These are phyloP conservation scores for Platynereis dumerilii DNA, from an alignment of 2,888 invertebrate species.

Conservation along the genomic window DNA sequence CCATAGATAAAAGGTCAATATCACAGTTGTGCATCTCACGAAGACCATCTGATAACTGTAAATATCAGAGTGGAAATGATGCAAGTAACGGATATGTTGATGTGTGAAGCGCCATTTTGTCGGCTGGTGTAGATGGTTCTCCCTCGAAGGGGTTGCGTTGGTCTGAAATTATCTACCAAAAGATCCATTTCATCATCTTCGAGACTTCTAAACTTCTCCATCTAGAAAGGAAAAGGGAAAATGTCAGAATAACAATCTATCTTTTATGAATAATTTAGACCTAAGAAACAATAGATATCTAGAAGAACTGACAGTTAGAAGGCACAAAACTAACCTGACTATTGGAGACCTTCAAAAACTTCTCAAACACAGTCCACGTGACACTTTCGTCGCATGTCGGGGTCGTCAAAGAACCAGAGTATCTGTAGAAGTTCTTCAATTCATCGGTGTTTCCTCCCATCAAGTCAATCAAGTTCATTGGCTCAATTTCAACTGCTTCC, in stretches of 20 bases:
- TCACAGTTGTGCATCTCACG: no score
- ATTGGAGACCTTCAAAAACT: background rate
- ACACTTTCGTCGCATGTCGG: background rate
- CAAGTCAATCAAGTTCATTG: background rate
- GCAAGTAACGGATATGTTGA: no score
- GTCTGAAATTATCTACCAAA: conserved; percentile 9
- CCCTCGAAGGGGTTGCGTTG: background rate
- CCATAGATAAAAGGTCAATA: no score
- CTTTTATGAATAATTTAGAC: no score
- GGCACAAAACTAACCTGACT: background rate
- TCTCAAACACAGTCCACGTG: background rate
- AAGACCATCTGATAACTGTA: no score
- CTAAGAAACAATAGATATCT: no score
- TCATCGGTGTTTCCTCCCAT: background rate
- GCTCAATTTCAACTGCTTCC: no score
- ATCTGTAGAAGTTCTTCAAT: background rate
- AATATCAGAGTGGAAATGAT: no score
- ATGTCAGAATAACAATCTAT: background rate
- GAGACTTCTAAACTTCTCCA: conserved; percentile 1
- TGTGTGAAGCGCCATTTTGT: no score
- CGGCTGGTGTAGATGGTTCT: background rate
- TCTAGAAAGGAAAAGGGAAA: background rate
- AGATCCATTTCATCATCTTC: background rate
- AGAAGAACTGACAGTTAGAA: no score
- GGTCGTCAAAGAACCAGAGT: background rate